Conservation (phyloP, 2,113 vertebrate genomes). For the Leiothrix lutea region DNA sequence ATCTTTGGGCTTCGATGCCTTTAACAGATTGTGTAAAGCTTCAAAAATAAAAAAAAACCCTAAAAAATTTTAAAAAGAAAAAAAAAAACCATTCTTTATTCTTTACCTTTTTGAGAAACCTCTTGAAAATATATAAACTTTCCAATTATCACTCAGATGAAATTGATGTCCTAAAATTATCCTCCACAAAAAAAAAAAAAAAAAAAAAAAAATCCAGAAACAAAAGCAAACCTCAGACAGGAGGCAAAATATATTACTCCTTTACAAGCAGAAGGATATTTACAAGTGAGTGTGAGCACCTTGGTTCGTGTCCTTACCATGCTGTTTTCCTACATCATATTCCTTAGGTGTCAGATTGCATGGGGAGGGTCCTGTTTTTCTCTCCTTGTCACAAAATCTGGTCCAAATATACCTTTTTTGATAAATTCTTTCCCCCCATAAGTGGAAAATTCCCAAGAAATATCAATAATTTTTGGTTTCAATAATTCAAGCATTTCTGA, state of each 20-base stretch:
- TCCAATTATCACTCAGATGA: neutral
- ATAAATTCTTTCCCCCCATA: too few relatives aligned
- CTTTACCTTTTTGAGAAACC: neutral
- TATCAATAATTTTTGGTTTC: neutral
- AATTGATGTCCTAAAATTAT: neutral
- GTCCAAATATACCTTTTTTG: neutral
- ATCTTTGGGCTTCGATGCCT: neutral
- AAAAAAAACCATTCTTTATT: neutral
- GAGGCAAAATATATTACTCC: neutral
- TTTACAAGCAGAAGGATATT: neutral
- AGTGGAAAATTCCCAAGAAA: neutral
- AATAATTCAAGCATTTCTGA: neutral
- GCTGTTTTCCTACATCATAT: neutral
- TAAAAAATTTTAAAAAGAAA: too few relatives aligned
- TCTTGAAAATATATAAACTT: neutral
- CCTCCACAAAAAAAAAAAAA: neutral
- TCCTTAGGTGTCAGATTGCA: neutral
- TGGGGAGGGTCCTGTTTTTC: neutral
- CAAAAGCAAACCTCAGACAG: neutral
- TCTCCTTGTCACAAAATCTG: neutral
- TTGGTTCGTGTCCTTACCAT: neutral
- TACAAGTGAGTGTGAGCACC: neutral
- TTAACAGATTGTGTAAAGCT: neutral
- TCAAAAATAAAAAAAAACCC: neutral
- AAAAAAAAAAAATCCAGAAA: neutral